phyloP scores from a whole-genome alignment of 2,888 invertebrate species.

The Lordiphosa fenestrarum region DNA sequence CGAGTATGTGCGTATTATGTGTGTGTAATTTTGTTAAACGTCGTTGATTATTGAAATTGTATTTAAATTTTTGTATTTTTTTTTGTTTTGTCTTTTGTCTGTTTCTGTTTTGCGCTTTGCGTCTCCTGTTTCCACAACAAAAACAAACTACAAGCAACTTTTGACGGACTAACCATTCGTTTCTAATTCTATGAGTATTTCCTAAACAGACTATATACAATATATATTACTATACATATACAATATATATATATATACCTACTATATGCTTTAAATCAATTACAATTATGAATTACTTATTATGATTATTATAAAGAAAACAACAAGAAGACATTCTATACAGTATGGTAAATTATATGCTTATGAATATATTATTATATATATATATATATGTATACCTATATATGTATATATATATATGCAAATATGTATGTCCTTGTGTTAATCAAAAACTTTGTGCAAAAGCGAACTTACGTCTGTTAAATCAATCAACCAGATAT shows the following conservation, averaged over 20 bases:
- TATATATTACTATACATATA: slow-evolving; percentile 33
- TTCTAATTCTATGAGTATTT: slow-evolving; percentile 63
- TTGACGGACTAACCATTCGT: slow-evolving; percentile 47
- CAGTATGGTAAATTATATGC: slow-evolving; percentile 44
- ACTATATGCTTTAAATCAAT: slow-evolving; percentile 42
- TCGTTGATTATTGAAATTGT: slow-evolving; percentile 23
- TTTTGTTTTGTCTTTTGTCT: slow-evolving; percentile 56
- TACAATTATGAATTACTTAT: slow-evolving; percentile 23
- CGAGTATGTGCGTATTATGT: background rate
- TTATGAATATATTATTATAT: slow-evolving; percentile 42
- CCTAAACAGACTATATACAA: slow-evolving; percentile 63
- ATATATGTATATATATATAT: slow-evolving; percentile 15
- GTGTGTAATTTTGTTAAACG: slow-evolving; percentile 6
- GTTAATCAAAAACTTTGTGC: slow-evolving; percentile 49
- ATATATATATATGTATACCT: slow-evolving; percentile 9
- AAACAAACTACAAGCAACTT: slow-evolving; percentile 21
- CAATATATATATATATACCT: slow-evolving; percentile 25
- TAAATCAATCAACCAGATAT: slow-evolving; percentile 55
- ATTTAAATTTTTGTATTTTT: slow-evolving; percentile 31
- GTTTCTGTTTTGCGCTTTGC: slow-evolving; percentile 20
- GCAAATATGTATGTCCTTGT: slow-evolving; percentile 44
- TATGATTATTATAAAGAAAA: slow-evolving; percentile 39
- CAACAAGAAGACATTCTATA: slow-evolving; percentile 40
- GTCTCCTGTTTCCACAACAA: slow-evolving; percentile 14
- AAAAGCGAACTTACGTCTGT: slow-evolving; percentile 52